These are phyloP conservation scores for Cantharis rustica DNA, from an alignment of 2,888 invertebrate species.

Conservation along the genomic window DNA sequence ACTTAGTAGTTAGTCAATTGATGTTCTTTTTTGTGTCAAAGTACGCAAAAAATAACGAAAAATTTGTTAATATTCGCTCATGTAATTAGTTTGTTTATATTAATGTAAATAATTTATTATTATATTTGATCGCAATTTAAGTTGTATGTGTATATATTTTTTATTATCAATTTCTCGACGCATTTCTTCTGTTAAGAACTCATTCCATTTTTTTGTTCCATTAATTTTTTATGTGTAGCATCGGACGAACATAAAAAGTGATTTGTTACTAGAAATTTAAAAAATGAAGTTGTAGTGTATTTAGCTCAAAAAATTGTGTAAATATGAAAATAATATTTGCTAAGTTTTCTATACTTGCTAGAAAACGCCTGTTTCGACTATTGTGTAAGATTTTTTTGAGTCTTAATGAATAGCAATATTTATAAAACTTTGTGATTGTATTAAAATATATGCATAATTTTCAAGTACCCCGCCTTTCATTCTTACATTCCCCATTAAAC, in stretches of 20 bases:
- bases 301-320: slow-evolving; percentile 54
- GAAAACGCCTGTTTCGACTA: slow-evolving; percentile 53
- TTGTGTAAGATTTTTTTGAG: slow-evolving; percentile 55
- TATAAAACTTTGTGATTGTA: slow-evolving; percentile 58
- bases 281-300: slow-evolving; percentile 17
- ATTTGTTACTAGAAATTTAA: slow-evolving; percentile 24
- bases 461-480: neutral
- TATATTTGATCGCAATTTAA: slow-evolving; percentile 28
- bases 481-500: neutral
- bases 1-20: slow-evolving; percentile 14
- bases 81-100: slow-evolving; percentile 33
- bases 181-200: slow-evolving; percentile 11
- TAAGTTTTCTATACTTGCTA: slow-evolving; percentile 54
- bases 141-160: slow-evolving; percentile 30
- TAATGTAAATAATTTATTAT: slow-evolving; percentile 37
- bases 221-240: slow-evolving; percentile 12
- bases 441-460: slow-evolving; percentile 44
- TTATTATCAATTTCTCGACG: neutral
- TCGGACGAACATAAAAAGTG: slow-evolving; percentile 23
- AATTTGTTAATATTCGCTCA: slow-evolving; percentile 41
- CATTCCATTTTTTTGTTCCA: slow-evolving; percentile 22
- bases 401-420: slow-evolving; percentile 58
- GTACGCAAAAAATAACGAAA: neutral
- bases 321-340: slow-evolving; percentile 53
- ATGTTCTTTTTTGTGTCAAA: slow-evolving; percentile 9